These are phyloP conservation scores for Willisornis vidua DNA, from an alignment of 2,113 vertebrate genomes.

Conservation along the genomic window DNA sequence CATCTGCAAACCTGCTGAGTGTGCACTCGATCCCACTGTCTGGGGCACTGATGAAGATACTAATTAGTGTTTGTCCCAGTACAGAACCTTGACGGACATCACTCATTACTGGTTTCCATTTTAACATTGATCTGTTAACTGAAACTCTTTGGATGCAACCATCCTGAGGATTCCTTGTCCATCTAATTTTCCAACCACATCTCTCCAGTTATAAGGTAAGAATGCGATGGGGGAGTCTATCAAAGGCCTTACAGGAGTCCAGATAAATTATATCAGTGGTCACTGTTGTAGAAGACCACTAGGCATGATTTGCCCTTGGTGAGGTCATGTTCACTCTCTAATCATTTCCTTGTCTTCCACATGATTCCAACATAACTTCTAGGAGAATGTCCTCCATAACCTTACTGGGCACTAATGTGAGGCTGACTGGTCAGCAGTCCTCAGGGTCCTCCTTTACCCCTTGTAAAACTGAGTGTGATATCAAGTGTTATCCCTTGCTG, in stretches of 20 bases:
- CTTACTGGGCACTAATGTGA: neutral
- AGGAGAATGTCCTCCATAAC: neutral
- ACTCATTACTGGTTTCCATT: neutral
- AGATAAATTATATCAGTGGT: neutral
- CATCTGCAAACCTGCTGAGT: neutral
- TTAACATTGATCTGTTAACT: neutral
- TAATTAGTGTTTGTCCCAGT: neutral
- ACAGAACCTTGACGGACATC: neutral
- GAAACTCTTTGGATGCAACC: neutral
- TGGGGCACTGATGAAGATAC: neutral
- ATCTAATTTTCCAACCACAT: neutral
- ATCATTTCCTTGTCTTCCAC: neutral
- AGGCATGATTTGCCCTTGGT: neutral
- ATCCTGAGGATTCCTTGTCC: neutral
- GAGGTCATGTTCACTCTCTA: neutral
- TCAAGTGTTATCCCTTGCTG: fast-evolving
- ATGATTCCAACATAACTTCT: neutral
- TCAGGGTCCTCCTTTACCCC: neutral
- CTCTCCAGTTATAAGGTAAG: neutral
- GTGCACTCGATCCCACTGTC: neutral
- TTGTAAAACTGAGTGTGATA: neutral
- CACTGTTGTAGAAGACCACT: neutral
- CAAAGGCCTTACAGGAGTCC: neutral
- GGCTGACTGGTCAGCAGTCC: neutral
- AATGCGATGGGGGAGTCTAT: neutral